phyloP scores from a whole-genome alignment of 2,888 invertebrate species.

The Vannuccia rotundouncinata region DNA sequence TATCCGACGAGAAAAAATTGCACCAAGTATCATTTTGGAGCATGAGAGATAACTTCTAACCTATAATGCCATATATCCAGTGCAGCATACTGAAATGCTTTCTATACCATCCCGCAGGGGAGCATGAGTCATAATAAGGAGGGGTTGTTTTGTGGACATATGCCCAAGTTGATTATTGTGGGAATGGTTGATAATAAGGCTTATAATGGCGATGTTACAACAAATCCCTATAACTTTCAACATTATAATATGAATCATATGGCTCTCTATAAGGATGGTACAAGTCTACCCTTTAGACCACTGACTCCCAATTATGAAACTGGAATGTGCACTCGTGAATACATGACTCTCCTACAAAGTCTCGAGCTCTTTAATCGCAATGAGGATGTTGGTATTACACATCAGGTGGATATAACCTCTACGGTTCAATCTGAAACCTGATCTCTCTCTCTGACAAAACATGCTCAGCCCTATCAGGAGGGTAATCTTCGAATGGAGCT shows the following conservation, averaged over 20 bases:
- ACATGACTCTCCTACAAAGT: background rate
- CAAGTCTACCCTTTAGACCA: background rate
- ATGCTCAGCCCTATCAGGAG: conserved; percentile 13
- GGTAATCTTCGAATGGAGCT: conserved; percentile 9
- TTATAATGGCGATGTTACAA: conserved; percentile 17
- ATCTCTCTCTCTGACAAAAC: background rate
- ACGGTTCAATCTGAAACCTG: background rate
- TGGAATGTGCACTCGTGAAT: background rate
- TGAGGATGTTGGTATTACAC: conserved; percentile 11
- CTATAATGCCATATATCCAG: conserved; percentile 9
- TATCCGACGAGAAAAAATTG: no score
- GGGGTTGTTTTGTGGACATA: background rate
- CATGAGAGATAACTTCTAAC: conserved; percentile 11
- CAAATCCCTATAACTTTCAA: conserved; percentile 12
- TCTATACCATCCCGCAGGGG: background rate
- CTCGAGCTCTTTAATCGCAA: background rate
- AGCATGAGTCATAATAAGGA: background rate
- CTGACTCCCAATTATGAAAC: conserved; percentile 5
- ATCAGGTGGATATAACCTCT: background rate
- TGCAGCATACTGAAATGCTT: conserved; percentile 13
- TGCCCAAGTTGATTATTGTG: background rate
- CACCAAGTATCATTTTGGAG: conserved; percentile 1
- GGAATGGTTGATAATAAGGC: conserved; percentile 28
- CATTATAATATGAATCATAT: conserved; percentile 1
- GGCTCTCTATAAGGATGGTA: conserved; percentile 18